These are phyloP conservation scores for Dicroscelio sp. DNA, from an alignment of 2,888 invertebrate species.

Conservation along the genomic window DNA sequence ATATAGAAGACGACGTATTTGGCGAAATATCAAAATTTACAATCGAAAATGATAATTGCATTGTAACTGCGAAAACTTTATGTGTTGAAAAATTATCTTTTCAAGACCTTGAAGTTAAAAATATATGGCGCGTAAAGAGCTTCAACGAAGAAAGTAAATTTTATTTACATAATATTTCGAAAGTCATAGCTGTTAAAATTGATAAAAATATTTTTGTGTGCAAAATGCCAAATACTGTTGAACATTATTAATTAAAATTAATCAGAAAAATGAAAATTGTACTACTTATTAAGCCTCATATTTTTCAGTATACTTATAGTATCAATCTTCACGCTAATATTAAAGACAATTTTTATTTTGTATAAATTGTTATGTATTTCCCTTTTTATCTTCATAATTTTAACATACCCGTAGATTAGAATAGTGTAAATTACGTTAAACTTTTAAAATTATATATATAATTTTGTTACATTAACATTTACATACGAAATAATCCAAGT, in stretches of 20 bases:
- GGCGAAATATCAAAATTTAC: conserved; percentile 6
- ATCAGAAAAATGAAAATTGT: no score
- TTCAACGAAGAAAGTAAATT: background rate
- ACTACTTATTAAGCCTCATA: no score
- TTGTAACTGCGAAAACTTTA: background rate
- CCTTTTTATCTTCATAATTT: no score
- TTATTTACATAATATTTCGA: conserved; percentile 3
- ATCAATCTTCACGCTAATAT: no score
- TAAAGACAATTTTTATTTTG: no score
- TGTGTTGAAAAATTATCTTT: conserved; percentile 4
- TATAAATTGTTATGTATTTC: no score
- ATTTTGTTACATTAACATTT: no score
- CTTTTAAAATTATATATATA: no score
- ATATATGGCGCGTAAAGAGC: background rate
- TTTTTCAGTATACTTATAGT: no score
- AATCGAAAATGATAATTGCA: background rate
- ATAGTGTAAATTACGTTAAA: no score
- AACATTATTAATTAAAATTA: background rate
- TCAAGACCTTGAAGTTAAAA: background rate
- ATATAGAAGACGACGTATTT: background rate
- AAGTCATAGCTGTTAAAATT: conserved; percentile 11
- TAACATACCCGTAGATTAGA: no score
- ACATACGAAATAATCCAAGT: no score
- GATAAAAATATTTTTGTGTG: background rate
- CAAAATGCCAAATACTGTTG: conserved; percentile 1